Evolutionary conservation across 1,140 invertebrate genomes (phyloP).

Genomic region (Trypoxylus dichotomus): DNA sequence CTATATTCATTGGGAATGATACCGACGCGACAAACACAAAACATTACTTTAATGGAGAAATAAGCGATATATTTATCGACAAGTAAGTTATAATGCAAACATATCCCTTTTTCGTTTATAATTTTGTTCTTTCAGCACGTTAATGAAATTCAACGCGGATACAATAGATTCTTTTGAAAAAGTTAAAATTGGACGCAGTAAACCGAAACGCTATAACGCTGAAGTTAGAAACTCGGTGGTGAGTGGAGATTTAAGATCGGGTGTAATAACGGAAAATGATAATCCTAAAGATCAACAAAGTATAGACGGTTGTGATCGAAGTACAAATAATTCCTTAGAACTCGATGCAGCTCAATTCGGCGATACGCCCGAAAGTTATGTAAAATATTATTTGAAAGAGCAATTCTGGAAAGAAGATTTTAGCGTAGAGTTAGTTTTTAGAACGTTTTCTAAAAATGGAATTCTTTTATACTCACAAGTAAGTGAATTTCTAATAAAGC

Average conservation of each 20-base stretch:
- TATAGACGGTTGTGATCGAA: slow-evolving; percentile 61
- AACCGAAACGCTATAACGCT: slow-evolving; percentile 48
- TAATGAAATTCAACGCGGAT: slow-evolving; percentile 38
- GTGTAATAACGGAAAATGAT: slow-evolving; percentile 41
- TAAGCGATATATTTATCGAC: slow-evolving; percentile 80
- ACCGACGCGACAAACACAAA: slow-evolving; percentile 44
- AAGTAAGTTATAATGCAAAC: slow-evolving; percentile 57
- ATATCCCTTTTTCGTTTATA: slow-evolving; percentile 21
- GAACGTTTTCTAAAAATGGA: slow-evolving; percentile 85
- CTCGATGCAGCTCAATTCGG: slow-evolving; percentile 84
- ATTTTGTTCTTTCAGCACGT: slow-evolving; percentile 29
- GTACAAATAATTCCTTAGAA: slow-evolving; percentile 68
- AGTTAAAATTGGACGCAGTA: slow-evolving; percentile 71
- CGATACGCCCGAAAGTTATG: slow-evolving; percentile 75
- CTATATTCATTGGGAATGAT: slow-evolving; percentile 60
- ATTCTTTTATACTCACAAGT: slow-evolving; percentile 76
- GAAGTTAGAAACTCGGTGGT: background rate
- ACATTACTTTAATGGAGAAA: slow-evolving; percentile 65
- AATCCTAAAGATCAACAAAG: slow-evolving; percentile 53
- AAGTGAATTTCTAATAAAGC: slow-evolving; percentile 55
- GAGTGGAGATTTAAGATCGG: slow-evolving; percentile 1
- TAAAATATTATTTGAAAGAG: slow-evolving; percentile 66
- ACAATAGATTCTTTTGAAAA: slow-evolving; percentile 60
- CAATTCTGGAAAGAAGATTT: slow-evolving; percentile 73
- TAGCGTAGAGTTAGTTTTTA: slow-evolving; percentile 77